Conservation (phyloP, 2,797 vertebrate genomes). For the Muscicapa striata region DNA sequence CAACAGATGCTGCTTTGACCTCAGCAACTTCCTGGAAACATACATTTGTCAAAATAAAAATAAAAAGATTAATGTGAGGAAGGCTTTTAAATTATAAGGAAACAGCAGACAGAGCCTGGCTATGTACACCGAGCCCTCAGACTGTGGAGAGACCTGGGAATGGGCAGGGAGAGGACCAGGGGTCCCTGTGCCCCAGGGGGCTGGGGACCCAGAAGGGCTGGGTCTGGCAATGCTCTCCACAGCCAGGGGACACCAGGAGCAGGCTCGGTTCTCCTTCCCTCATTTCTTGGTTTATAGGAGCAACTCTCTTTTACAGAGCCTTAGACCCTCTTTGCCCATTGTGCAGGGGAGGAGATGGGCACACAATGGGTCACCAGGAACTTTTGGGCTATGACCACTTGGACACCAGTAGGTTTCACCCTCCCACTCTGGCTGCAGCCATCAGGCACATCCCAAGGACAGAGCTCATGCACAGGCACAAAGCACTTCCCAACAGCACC, state of each 20-base stretch:
- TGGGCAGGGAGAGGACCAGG: neutral
- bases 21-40: conserved; percentile 93
- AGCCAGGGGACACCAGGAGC: rapidly evolving
- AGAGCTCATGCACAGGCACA: rapidly evolving
- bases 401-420: neutral
- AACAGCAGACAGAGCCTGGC: conserved; percentile 29
- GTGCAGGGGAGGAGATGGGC: neutral
- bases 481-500: neutral
- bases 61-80: conserved; percentile 87
- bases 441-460: rapidly evolving
- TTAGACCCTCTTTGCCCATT: neutral
- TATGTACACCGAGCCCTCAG: neutral
- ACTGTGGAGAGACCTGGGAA: neutral
- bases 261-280: neutral
- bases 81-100: conserved; percentile 62
- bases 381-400: rapidly evolving
- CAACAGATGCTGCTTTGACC: conserved; percentile 93
- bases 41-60: conserved; percentile 93
- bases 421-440: neutral
- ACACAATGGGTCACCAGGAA: neutral
- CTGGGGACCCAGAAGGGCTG: neutral
- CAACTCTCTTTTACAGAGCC: neutral
- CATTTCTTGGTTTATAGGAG: rapidly evolving
- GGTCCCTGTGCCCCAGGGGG: neutral
- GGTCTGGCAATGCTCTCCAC: rapidly evolving